phyloP scores from a whole-genome alignment of 2,797 vertebrate species.

The Platalea minor region DNA sequence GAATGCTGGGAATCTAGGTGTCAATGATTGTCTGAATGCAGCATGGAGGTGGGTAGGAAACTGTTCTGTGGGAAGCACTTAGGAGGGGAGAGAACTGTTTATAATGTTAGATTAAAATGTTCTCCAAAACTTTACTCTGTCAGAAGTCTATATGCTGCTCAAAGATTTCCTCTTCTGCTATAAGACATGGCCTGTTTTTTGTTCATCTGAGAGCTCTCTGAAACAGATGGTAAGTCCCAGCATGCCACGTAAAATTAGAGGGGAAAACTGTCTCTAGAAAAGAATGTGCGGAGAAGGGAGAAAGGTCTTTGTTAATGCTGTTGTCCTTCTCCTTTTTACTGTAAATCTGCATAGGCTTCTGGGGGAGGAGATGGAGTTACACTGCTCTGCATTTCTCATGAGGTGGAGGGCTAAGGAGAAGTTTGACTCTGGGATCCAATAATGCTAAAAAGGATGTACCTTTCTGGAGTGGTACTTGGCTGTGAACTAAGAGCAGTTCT shows the following conservation, averaged over 20 bases:
- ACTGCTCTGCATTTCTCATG: not conserved
- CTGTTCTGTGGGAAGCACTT: not conserved
- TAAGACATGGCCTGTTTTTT: not conserved
- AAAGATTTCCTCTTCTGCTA: not conserved
- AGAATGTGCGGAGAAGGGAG: not conserved
- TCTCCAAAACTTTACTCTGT: not conserved
- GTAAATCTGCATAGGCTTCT: not conserved
- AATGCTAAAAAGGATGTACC: not conserved
- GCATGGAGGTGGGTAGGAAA: not conserved
- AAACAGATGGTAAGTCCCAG: slow-evolving; percentile 37
- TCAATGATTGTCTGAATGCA: not conserved
- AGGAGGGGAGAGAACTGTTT: not conserved
- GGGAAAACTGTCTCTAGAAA: slow-evolving; percentile 1
- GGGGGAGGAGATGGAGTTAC: not conserved
- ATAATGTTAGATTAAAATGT: slow-evolving; percentile 13
- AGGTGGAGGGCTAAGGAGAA: not conserved
- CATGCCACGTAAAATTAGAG: slow-evolving; percentile 33
- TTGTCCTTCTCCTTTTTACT: not conserved
- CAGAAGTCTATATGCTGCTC: not conserved
- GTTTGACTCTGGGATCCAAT: not conserved
- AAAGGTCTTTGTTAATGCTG: not conserved
- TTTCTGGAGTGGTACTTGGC: not conserved
- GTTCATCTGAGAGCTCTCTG: not conserved
- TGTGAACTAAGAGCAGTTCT: not conserved
- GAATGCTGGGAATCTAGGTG: not conserved